A percentile compares a stretch with the other conserved stretches of the same genome.
Conservation (phyloP, 2,888 invertebrate species). For the Harmothoe impar region DNA sequence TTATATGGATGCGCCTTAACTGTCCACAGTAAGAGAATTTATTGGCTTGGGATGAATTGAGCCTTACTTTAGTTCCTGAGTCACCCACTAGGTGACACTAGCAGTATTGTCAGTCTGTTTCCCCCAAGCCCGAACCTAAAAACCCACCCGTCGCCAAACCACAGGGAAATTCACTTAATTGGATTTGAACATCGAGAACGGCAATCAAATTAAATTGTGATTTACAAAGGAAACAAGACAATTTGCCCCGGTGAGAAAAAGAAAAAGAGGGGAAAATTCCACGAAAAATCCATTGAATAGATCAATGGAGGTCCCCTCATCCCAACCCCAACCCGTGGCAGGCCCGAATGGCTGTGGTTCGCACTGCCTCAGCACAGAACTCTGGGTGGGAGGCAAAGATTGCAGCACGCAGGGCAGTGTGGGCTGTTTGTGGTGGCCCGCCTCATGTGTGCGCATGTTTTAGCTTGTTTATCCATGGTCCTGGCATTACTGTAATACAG, state of each 20-base stretch:
- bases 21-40: too few relatives aligned
- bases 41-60: too few relatives aligned
- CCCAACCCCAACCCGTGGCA: too few relatives aligned
- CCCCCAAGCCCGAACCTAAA: neutral
- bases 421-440: neutral
- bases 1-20: too few relatives aligned
- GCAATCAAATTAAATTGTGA: slow-evolving; percentile 50
- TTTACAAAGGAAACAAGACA: slow-evolving; percentile 43
- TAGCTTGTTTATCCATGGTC: slow-evolving; percentile 40
- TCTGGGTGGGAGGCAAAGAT: slow-evolving; percentile 1
- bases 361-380: neutral
- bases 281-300: neutral
- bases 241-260: neutral
- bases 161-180: slow-evolving; percentile 13
- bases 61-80: neutral
- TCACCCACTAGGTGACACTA: neutral
- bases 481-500: slow-evolving; percentile 34
- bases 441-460: slow-evolving; percentile 54
- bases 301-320: too few relatives aligned
- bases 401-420: neutral
- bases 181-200: slow-evolving; percentile 43
- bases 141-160: neutral
- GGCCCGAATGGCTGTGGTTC: neutral
- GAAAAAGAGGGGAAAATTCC: neutral
- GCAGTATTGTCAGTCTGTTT: neutral